phyloP scores from a whole-genome alignment of 2,888 invertebrate species.

The Drosophila nigricruria region DNA sequence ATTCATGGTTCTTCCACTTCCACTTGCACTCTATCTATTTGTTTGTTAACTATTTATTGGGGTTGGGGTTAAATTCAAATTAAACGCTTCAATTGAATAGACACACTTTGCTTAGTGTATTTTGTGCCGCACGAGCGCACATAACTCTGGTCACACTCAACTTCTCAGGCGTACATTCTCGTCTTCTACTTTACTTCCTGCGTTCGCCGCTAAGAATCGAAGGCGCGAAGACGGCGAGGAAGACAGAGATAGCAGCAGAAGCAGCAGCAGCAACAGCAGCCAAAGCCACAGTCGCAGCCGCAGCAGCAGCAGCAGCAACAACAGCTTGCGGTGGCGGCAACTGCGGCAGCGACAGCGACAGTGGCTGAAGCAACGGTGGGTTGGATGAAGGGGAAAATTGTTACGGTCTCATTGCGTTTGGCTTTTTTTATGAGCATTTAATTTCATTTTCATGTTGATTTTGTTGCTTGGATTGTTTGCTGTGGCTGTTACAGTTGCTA shows the following conservation, averaged over 20 bases:
- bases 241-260: background rate
- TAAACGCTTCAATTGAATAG: constrained; percentile 22
- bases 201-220: constrained; percentile 24
- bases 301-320: background rate
- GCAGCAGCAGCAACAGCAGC: background rate
- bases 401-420: constrained; percentile 75
- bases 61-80: constrained; percentile 63
- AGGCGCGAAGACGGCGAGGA: constrained; percentile 4
- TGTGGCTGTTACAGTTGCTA: constrained; percentile 26
- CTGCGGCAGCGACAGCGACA: background rate
- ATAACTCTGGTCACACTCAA: constrained; percentile 17
- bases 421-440: constrained; percentile 66
- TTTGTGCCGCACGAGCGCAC: constrained; percentile 53
- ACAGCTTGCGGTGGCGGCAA: background rate
- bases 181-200: constrained; percentile 11
- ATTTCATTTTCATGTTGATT: constrained; percentile 68
- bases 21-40: constrained; percentile 20
- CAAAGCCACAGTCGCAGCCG: background rate
- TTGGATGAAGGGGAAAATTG: constrained; percentile 55
- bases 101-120: constrained; percentile 35
- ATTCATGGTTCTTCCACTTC: constrained; percentile 19
- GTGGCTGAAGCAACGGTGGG: background rate
- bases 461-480: constrained; percentile 15
- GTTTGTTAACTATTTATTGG: constrained; percentile 28
- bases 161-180: constrained; percentile 12